Percentiles rank a stretch among this genome's conserved stretches.
Evolutionary conservation across 2,113 vertebrate species (phyloP).

Genomic region (Anhinga anhinga): DNA sequence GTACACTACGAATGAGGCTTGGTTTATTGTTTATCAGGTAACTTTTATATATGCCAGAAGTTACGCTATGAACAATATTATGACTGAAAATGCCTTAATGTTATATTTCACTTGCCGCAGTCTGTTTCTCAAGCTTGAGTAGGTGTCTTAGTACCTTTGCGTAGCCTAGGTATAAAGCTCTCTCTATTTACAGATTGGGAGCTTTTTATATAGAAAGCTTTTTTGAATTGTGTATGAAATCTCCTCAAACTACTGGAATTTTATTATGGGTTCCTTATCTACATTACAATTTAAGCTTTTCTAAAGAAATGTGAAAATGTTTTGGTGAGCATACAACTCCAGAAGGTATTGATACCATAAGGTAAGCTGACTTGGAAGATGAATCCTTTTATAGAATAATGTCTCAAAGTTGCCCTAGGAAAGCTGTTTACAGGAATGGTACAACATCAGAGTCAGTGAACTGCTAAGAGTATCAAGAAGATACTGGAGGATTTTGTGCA

Average conservation of each 20-base stretch:
- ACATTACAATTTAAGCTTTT: not conserved
- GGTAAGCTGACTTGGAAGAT: not conserved
- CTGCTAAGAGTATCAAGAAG: not conserved
- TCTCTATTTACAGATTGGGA: not conserved
- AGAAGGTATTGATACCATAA: not conserved
- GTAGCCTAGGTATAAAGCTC: not conserved
- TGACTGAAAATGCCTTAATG: not conserved
- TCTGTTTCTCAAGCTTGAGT: not conserved
- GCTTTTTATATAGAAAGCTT: not conserved
- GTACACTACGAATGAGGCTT: not conserved
- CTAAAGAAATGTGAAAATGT: not conserved
- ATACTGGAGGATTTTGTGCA: not conserved
- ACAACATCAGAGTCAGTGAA: not conserved
- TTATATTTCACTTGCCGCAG: not conserved
- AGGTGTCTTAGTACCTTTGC: not conserved
- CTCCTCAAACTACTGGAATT: not conserved
- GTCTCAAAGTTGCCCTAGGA: not conserved
- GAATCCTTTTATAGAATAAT: not conserved
- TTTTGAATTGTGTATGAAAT: not conserved
- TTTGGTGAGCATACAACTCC: not conserved
- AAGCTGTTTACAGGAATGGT: not conserved
- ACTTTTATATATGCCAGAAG: not conserved
- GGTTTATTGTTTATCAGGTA: not conserved
- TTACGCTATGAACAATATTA: not conserved
- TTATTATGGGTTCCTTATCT: not conserved